A percentile compares a stretch with the other conserved stretches of the same genome.
phyloP scores from a whole-genome alignment of 2,797 vertebrate genomes.

The Danio aesculapii region DNA sequence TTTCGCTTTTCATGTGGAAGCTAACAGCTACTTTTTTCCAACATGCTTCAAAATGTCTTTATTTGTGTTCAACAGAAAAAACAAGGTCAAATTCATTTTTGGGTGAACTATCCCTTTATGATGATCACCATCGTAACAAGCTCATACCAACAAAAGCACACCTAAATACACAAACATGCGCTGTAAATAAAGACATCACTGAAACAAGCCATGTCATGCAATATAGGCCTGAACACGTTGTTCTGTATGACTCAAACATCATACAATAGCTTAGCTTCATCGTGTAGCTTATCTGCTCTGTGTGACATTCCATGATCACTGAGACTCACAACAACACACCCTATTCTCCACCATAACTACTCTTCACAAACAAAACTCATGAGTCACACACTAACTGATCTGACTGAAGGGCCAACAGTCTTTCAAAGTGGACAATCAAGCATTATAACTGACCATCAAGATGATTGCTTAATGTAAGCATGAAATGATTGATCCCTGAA shows the following conservation, averaged over 20 bases:
- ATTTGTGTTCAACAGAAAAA: too few relatives aligned
- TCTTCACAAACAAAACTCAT: slow-evolving; percentile 48
- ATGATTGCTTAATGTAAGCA: not conserved
- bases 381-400: slow-evolving; percentile 48
- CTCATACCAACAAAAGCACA: slow-evolving; percentile 24
- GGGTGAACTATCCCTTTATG: not conserved
- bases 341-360: slow-evolving; percentile 22
- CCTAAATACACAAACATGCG: slow-evolving; percentile 17
- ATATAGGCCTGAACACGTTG: slow-evolving; percentile 35
- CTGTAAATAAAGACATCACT: slow-evolving; percentile 19
- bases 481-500: slow-evolving; percentile 2
- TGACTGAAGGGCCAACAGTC: slow-evolving; percentile 14
- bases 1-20: too few relatives aligned
- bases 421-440: not conserved
- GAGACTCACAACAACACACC: slow-evolving; percentile 38
- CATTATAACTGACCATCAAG: not conserved
- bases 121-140: not conserved
- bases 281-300: slow-evolving; percentile 21
- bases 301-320: slow-evolving; percentile 43
- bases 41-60: too few relatives aligned
- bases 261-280: slow-evolving; percentile 40
- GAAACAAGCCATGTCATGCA: slow-evolving; percentile 12
- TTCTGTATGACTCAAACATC: slow-evolving; percentile 34
- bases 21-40: too few relatives aligned
- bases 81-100: too few relatives aligned